phyloP scores from a whole-genome alignment of 1,140 invertebrate genomes.

The Drosophila trapezifrons region DNA sequence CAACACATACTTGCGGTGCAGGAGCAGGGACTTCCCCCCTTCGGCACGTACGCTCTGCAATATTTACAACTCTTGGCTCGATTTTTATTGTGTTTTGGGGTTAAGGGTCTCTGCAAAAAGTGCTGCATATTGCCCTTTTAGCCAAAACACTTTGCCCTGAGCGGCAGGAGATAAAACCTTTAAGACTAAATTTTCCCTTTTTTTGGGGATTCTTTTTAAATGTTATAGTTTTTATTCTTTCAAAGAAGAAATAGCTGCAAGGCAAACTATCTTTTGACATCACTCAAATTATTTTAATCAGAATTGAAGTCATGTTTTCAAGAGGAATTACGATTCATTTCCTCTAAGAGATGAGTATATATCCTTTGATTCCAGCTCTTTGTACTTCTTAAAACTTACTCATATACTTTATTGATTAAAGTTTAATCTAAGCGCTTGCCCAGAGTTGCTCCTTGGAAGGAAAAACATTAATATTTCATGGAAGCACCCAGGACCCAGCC shows the following conservation, averaged over 20 bases:
- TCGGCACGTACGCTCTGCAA: slow-evolving; percentile 21
- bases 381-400: background rate
- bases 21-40: background rate
- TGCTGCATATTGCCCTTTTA: background rate
- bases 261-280: too few species aligned
- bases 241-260: too few species aligned
- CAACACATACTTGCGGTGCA: slow-evolving; percentile 19
- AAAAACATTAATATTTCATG: slow-evolving; percentile 47
- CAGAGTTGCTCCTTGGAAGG: background rate
- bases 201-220: too few species aligned
- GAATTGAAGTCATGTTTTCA: too few species aligned
- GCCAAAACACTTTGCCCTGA: background rate
- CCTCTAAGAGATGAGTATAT: too few species aligned
- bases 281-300: too few species aligned
- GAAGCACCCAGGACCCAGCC: background rate
- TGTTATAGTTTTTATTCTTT: too few species aligned
- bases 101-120: background rate
- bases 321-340: too few species aligned
- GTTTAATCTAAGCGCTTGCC: too few species aligned
- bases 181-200: too few species aligned
- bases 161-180: too few species aligned
- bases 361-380: background rate
- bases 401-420: too few species aligned
- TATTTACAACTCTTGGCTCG: slow-evolving; percentile 39
- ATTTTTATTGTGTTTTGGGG: slow-evolving; percentile 38